Conservation (phyloP, 1,140 invertebrate genomes). For the Achroia grisella region DNA sequence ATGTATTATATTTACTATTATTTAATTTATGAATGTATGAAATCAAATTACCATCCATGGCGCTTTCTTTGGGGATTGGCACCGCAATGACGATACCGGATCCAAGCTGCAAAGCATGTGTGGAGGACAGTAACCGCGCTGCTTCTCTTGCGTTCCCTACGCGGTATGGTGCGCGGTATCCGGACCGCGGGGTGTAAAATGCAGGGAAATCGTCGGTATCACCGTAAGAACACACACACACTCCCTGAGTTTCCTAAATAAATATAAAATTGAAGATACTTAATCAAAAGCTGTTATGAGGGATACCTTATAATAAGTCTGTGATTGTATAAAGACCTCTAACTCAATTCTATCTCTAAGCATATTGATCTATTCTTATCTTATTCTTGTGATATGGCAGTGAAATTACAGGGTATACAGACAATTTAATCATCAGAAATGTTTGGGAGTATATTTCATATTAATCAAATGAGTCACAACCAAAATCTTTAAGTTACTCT, state of each 20-base stretch:
- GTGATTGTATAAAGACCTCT: too few relatives aligned
- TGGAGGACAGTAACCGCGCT: constrained; percentile 79
- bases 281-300: too few relatives aligned
- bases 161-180: constrained; percentile 81
- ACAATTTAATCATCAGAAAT: too few relatives aligned
- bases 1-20: too few relatives aligned
- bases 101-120: constrained; percentile 76
- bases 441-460: too few relatives aligned
- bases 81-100: constrained; percentile 94
- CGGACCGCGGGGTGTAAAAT: constrained; percentile 88
- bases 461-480: too few relatives aligned
- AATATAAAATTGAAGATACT: constrained; percentile 1
- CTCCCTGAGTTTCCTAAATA: constrained; percentile 92
- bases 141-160: constrained; percentile 78
- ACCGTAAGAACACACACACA: constrained; percentile 88
- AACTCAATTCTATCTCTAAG: too few relatives aligned
- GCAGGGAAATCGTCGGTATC: constrained; percentile 83
- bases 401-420: too few relatives aligned
- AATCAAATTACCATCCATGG: constrained; percentile 72
- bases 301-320: too few relatives aligned
- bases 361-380: too few relatives aligned
- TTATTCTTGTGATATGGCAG: too few relatives aligned
- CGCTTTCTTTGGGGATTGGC: constrained; percentile 86
- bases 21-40: not conserved
- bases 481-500: too few relatives aligned